Evolutionary conservation across 2,797 vertebrate genomes (phyloP).

Genomic region (Mormyrops boulengeri): DNA sequence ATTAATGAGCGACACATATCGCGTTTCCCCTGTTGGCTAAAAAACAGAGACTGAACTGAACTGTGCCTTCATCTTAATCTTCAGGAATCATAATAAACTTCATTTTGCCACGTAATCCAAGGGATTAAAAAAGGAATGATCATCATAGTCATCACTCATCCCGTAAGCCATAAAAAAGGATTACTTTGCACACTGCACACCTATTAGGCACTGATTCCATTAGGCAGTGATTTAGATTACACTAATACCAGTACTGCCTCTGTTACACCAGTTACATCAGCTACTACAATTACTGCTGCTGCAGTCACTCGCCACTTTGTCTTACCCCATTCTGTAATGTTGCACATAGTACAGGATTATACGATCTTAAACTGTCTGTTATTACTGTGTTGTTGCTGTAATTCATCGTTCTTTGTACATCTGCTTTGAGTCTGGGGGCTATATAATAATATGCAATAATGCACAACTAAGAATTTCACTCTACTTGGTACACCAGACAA

Average conservation of each 20-base stretch:
- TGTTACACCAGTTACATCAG: not conserved
- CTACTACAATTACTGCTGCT: not conserved
- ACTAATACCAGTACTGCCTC: not conserved
- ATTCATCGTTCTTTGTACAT: not conserved
- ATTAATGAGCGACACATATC: not conserved
- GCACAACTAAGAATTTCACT: not conserved
- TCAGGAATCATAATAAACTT: not conserved
- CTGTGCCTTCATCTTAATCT: not conserved
- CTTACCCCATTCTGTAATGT: not conserved
- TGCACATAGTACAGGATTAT: not conserved
- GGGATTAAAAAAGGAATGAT: constrained; percentile 5
- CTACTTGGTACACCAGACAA: not conserved
- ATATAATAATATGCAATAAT: not conserved
- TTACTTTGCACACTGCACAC: not conserved
- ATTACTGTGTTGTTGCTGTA: not conserved
- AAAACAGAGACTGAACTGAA: not conserved
- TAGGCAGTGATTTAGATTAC: not conserved
- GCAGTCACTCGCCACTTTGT: not conserved
- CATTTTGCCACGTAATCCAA: not conserved
- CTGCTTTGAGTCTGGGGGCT: not conserved
- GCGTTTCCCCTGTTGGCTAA: not conserved
- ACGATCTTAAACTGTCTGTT: not conserved
- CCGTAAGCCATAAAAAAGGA: not conserved
- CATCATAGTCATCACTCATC: not conserved
- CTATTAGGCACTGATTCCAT: not conserved